Conservation (phyloP, 2,888 invertebrate species). For the Coelogynopora nodosa region DNA sequence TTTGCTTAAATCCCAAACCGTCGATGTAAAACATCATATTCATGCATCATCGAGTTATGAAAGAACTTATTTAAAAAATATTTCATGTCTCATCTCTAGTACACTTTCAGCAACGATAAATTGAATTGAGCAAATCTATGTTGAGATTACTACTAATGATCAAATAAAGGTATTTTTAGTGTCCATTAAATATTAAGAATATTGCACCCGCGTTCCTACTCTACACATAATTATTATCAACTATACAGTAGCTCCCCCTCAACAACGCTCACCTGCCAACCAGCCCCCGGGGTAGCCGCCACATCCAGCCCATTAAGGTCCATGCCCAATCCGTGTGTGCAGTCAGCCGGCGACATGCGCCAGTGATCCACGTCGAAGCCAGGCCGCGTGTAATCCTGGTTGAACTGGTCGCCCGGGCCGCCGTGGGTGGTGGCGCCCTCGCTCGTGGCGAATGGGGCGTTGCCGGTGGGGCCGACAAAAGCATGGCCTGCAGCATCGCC, state of each 20-base stretch:
- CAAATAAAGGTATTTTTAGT: too few species aligned
- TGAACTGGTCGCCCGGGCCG: background rate
- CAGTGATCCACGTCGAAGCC: background rate
- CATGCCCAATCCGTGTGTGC: constrained; percentile 33
- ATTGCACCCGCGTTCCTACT: too few species aligned
- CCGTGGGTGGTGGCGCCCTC: background rate
- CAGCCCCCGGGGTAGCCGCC: constrained; percentile 34
- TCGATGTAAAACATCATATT: too few species aligned
- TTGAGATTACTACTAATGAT: background rate
- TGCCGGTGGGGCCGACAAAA: constrained; percentile 1
- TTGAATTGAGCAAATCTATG: background rate
- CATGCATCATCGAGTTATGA: too few species aligned
- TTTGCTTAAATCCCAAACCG: too few species aligned
- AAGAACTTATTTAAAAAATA: too few species aligned
- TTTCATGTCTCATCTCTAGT: too few species aligned
- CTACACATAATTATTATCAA: too few species aligned
- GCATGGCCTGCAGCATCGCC: background rate
- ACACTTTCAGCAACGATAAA: background rate
- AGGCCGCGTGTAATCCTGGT: background rate
- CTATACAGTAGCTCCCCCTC: background rate
- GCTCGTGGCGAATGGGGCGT: constrained; percentile 22
- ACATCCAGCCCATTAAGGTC: constrained; percentile 38
- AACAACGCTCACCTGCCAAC: constrained; percentile 36
- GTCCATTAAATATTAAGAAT: too few species aligned
- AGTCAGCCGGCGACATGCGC: constrained; percentile 33